Base-by-base conservation (phyloP, 2,888 invertebrate species). In the Chirona hameri region DNA sequence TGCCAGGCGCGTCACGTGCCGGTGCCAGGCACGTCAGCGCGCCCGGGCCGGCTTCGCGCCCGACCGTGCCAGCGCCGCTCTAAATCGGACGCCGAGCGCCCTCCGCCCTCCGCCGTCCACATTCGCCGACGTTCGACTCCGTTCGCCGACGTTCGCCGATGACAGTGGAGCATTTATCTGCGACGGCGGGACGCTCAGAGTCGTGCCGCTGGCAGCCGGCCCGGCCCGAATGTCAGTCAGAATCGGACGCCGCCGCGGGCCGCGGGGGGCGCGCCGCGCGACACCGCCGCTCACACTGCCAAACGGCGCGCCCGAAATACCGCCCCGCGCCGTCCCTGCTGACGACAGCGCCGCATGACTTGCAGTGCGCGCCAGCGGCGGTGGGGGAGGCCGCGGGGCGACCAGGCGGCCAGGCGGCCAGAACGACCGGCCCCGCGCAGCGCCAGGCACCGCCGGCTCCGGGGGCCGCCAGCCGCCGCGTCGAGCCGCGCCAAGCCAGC, bases 361-460 rank as follows among this genome's bases (percentile, higher is more conserved):
- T 12, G 69, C 69, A 15, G 69, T 14, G 27, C 69, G 69, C 7
- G 27, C 60, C 27, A 29, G 29, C 69, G 14, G 69, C 39, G 48
- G 46, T 14, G 27, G n/a, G 21, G 83, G 39, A n/a, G n/a, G n/a
- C n/a, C n/a, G n/a, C n/a, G n/a, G n/a, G n/a, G n/a, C n/a, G n/a
- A n/a, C n/a, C n/a, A n/a, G 39, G 39, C 14, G 29, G 39, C 24
- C n/a, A 27, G 29, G 46, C 52, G 55, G 55, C 15, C 55, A 55
- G 55, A 18, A 18, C 55, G 15, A 3, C 29, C 81, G 57, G 39
- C 72, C 55, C 55, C 57, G 79, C 79, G 7, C 39, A 15, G 24
- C 55, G 21, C 14, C 57, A 48, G 48, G 80, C 82, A 69, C 81
- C 72, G 57, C 79, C 69, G 46, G 60, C 82, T 48, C 39, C n/a